Evolutionary conservation across 2,888 invertebrate species (phyloP), one percentile per base, ranked within the genome.

Genomic region (Clitarchus hookeri): DNA sequence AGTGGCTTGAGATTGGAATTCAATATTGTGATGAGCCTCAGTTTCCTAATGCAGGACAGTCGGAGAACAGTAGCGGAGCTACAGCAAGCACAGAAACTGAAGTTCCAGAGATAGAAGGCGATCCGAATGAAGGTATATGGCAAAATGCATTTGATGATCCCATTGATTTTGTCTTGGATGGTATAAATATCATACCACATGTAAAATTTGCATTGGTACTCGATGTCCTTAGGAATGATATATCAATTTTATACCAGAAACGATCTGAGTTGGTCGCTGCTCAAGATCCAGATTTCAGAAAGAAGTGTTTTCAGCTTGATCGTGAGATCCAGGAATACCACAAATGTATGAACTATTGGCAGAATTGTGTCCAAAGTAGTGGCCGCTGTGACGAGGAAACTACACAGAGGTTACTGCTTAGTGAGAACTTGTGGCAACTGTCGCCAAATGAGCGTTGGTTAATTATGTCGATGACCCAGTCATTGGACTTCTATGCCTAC

Each of bases 381-480:
- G n/a, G 6, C 8, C 65, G 23, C n/a, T 65, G 65, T 65, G 65
- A 65, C 6, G n/a, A n/a, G 65, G 65, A 65, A 77, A n/a, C 26
- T 65, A 9, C 36, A 26, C 44, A 84, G 36, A 25, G 77, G 27
- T 25, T 84, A n/a, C n/a, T 44, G 23, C 19, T 8, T 6, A n/a
- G 36, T 16, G 23, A 3, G 16, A 16, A 84, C 23, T 54, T 83
- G 36, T 85, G 85, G 85, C 25, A 25, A 16, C 65, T 85, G 25
- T 25, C 53, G 13, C 83, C 83, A 16, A 83, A 36, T 54, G 83
- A 85, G 25, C 65, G 85, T 13, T 85, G 85, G 85, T 36, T 36
- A 11, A 48, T 85, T 12, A n/a, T n/a, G n/a, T n/a, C n/a, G n/a
- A n/a, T n/a, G n/a, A n/a, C n/a, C n/a, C n/a, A n/a, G n/a, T n/a